A percentile compares a stretch with the other conserved stretches of the same genome.
Evolutionary conservation across 2,888 invertebrate genomes (phyloP).

Genomic region (Leucophenga maculata): DNA sequence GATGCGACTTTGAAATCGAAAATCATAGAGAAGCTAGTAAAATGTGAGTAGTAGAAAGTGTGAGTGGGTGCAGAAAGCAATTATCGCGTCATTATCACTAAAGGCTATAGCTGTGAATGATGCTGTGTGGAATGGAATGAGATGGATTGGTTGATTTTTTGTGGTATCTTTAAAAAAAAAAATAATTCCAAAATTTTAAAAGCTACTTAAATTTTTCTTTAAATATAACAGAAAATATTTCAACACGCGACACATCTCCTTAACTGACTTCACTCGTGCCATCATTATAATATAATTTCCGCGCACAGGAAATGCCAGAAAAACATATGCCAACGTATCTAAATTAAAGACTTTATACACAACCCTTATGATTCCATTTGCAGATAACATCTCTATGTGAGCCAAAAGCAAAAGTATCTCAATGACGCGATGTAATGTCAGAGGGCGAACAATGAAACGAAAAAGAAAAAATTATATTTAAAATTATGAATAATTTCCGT

Average conservation of each 20-base stretch:
- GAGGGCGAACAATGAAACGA: conserved; percentile 1
- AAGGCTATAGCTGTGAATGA: conserved; percentile 32
- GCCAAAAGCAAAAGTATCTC: conserved; percentile 1
- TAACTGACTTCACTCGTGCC: conserved; percentile 32
- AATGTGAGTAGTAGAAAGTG: conserved; percentile 18
- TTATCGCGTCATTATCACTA: conserved; percentile 60
- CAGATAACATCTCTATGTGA: conserved; percentile 18
- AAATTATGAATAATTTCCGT: conserved; percentile 67
- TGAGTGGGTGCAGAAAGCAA: conserved; percentile 45
- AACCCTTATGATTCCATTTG: conserved; percentile 18
- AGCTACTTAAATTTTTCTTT: too few species aligned
- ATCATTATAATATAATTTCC: neutral
- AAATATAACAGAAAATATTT: too few species aligned
- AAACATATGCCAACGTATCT: conserved; percentile 18
- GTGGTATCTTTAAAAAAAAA: too few species aligned
- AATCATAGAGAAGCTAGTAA: conserved; percentile 7
- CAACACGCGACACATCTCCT: conserved; percentile 32
- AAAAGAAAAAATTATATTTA: conserved; percentile 27
- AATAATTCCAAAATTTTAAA: too few species aligned
- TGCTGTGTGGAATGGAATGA: neutral
- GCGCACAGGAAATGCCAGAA: neutral
- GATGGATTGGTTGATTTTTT: too few species aligned
- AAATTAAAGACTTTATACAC: conserved; percentile 18
- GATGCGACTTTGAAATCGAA: conserved; percentile 15
- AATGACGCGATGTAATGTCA: conserved; percentile 10